Conservation (phyloP, 2,113 vertebrate genomes). For the Myocastor coypus region DNA sequence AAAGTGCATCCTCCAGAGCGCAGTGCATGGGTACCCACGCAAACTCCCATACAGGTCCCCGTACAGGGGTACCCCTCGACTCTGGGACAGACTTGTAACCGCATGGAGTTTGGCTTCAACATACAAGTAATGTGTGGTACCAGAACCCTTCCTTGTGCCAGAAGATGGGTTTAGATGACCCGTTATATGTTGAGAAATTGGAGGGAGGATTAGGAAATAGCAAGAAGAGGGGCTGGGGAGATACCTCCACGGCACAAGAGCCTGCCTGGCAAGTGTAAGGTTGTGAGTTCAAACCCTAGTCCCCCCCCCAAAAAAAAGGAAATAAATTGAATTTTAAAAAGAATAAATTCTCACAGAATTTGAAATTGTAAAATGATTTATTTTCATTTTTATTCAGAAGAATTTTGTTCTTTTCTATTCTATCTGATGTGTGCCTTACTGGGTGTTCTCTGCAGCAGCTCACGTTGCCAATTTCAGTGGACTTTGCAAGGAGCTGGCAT, state of each 20-base stretch:
- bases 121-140: background rate
- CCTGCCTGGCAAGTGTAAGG: no score
- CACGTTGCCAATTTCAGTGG: background rate
- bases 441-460: background rate
- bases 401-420: slow-evolving; percentile 43
- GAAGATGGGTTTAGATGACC: background rate
- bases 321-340: no score
- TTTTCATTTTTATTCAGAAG: slow-evolving; percentile 49
- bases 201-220: background rate
- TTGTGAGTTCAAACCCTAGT: no score
- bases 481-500: background rate
- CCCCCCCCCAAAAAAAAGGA: no score
- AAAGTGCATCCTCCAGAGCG: background rate
- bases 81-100: slow-evolving; percentile 3
- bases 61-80: background rate
- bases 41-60: background rate
- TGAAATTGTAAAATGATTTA: background rate
- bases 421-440: background rate
- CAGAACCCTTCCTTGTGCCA: slow-evolving; percentile 3
- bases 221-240: no score
- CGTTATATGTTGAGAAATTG: background rate
- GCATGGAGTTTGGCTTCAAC: background rate
- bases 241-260: no score
- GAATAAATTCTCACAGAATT: background rate
- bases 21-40: background rate